Conservation (phyloP, 2,113 vertebrate species). For the Eudyptes chrysolophus region DNA sequence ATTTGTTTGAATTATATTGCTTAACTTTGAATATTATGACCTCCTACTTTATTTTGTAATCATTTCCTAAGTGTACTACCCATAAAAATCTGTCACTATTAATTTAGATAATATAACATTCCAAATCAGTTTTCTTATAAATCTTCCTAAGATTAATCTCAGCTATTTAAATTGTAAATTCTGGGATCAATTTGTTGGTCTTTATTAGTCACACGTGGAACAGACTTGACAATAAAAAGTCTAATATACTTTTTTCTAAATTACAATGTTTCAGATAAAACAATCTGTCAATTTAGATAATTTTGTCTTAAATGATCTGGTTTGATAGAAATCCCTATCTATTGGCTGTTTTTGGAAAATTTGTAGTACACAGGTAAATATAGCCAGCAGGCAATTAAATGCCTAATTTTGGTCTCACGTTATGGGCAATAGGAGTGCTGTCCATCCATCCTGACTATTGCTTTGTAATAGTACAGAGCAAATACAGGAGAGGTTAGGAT, state of each 20-base stretch:
- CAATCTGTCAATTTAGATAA: background rate
- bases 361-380: background rate
- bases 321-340: background rate
- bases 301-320: background rate
- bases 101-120: conserved; percentile 47
- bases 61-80: conserved; percentile 40
- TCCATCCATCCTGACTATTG: background rate
- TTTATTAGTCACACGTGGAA: conserved; percentile 12
- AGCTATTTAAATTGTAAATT: conserved; percentile 39
- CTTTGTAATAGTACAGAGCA: background rate
- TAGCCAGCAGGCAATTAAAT: background rate
- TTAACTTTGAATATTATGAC: background rate
- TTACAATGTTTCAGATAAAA: background rate
- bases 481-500: background rate
- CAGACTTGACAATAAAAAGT: background rate
- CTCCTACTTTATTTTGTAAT: conserved; percentile 24
- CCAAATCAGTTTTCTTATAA: conserved; percentile 57
- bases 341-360: background rate
- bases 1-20: conserved; percentile 26
- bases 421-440: background rate
- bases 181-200: conserved; percentile 26
- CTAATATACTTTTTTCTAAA: background rate
- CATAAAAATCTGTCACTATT: conserved; percentile 51
- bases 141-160: conserved; percentile 48
- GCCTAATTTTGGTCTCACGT: background rate